Evolutionary conservation across 1,140 invertebrate genomes (phyloP).

Genomic region (Drosophila takahashii): DNA sequence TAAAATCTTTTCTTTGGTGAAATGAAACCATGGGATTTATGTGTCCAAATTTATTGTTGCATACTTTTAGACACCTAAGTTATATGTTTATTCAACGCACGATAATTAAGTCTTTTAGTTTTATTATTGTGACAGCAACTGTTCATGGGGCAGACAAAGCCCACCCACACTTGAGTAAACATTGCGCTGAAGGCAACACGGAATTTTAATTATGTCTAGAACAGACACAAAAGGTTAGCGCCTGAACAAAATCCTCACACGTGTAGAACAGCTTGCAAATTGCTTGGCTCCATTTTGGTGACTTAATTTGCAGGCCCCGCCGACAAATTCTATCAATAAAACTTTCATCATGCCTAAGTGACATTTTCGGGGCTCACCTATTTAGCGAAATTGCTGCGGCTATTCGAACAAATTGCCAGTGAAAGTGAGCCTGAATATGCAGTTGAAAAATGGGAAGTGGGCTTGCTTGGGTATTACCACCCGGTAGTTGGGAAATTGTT

Average conservation of each 20-base stretch:
- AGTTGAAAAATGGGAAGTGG: conserved; percentile 10
- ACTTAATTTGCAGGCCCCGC: conserved; percentile 53
- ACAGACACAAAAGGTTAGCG: conserved; percentile 29
- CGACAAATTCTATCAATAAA: conserved; percentile 65
- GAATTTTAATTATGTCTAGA: conserved; percentile 65
- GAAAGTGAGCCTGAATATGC: conserved; percentile 42
- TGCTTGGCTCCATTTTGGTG: conserved; percentile 29
- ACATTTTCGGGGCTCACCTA: conserved; percentile 34
- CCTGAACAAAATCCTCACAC: conserved; percentile 17
- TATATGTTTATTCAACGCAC: too few relatives aligned
- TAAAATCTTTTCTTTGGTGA: too few relatives aligned
- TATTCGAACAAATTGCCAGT: conserved; percentile 69
- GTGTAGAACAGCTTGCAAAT: conserved; percentile 22
- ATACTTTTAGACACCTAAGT: background rate
- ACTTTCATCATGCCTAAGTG: conserved; percentile 64
- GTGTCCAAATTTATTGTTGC: too few relatives aligned
- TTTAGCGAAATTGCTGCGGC: conserved; percentile 57
- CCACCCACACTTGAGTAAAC: conserved; percentile 65
- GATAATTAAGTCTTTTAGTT: background rate
- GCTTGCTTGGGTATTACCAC: background rate
- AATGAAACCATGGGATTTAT: too few relatives aligned
- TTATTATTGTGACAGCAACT: background rate
- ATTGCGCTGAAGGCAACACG: conserved; percentile 36
- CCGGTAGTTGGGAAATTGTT: conserved; percentile 55
- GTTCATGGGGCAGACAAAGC: conserved; percentile 13